Conservation (phyloP, 1,140 invertebrate genomes). For the Drosophila insularis region DNA sequence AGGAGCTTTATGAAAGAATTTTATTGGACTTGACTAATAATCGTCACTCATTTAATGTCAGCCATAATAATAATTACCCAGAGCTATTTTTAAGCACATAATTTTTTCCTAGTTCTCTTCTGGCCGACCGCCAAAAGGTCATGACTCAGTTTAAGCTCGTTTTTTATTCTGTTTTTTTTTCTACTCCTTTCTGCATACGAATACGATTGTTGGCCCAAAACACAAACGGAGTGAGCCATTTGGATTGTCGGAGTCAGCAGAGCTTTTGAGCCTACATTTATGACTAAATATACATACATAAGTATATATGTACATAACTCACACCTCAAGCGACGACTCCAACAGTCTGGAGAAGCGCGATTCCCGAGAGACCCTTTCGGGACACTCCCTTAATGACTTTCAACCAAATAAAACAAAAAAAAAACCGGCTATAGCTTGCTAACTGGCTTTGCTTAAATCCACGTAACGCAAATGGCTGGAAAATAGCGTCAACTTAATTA, state of each 20-base stretch:
- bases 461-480: slow-evolving; percentile 57
- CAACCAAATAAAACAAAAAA: not conserved
- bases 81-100: slow-evolving; percentile 43
- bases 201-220: slow-evolving; percentile 30
- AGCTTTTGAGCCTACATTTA: slow-evolving; percentile 17
- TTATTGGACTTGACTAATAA: too few relatives aligned
- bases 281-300: not conserved
- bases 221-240: slow-evolving; percentile 14
- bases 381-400: slow-evolving; percentile 64
- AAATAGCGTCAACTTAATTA: slow-evolving; percentile 78
- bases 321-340: slow-evolving; percentile 56
- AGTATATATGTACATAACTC: slow-evolving; percentile 33
- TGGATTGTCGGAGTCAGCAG: slow-evolving; percentile 45
- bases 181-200: slow-evolving; percentile 25
- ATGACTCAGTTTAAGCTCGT: slow-evolving; percentile 46
- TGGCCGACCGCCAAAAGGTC: slow-evolving; percentile 25
- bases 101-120: slow-evolving; percentile 10
- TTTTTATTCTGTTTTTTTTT: slow-evolving; percentile 14
- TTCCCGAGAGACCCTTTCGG: slow-evolving; percentile 6
- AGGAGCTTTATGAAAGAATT: too few relatives aligned
- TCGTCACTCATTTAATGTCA: slow-evolving; percentile 27
- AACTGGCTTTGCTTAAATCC: slow-evolving; percentile 10
- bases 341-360: slow-evolving; percentile 6
- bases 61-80: slow-evolving; percentile 31
- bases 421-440: slow-evolving; percentile 44